Conservation (phyloP, 2,113 vertebrate species). For the Megaptera novaeangliae region DNA sequence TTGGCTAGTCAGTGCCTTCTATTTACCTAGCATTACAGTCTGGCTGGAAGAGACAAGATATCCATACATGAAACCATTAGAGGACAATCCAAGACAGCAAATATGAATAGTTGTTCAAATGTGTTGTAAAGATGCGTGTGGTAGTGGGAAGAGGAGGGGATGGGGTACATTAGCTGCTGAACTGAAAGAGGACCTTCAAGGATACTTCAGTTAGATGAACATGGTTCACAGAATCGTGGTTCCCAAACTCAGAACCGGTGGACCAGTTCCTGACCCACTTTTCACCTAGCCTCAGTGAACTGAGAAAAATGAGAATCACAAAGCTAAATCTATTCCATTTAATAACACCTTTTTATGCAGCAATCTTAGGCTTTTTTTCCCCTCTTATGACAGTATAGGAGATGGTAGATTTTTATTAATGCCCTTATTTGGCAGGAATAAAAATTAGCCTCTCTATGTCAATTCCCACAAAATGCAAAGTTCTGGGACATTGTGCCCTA, state of each 20-base stretch:
- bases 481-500: neutral
- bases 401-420: neutral
- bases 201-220: neutral
- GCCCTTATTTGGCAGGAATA: neutral
- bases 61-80: neutral
- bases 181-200: neutral
- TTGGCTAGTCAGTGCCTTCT: neutral
- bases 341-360: neutral
- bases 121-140: neutral
- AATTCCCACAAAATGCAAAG: conserved; percentile 16
- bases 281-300: neutral
- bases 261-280: neutral
- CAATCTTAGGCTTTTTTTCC: neutral
- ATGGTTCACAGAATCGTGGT: neutral
- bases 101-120: neutral
- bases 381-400: neutral
- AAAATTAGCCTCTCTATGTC: neutral
- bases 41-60: neutral
- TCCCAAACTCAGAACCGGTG: neutral
- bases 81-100: neutral
- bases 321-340: neutral
- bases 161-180: accelerated
- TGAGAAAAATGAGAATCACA: neutral
- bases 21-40: neutral
- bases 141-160: neutral